Percentiles rank a stretch among this genome's conserved stretches.
These are phyloP conservation scores for Tapirus indicus DNA, from an alignment of 2,797 vertebrate species.

Conservation along the genomic window DNA sequence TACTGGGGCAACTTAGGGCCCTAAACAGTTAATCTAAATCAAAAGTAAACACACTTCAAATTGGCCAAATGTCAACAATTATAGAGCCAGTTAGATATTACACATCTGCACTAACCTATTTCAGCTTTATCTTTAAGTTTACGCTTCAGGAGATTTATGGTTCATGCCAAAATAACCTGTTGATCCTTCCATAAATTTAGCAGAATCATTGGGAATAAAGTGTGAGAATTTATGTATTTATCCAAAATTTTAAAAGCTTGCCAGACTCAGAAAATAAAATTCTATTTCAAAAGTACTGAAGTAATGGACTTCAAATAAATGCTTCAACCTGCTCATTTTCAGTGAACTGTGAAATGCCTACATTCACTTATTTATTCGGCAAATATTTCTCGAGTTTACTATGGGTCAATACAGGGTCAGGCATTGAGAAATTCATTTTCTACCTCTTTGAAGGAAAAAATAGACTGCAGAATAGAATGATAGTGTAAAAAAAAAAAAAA, in stretches of 20 bases:
- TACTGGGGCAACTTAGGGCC: background rate
- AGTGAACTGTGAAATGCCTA: background rate
- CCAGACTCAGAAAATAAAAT: slow-evolving; percentile 47
- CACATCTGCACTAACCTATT: background rate
- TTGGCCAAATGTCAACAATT: background rate
- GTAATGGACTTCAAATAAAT: background rate
- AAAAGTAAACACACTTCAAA: slow-evolving; percentile 45
- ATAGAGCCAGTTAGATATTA: background rate
- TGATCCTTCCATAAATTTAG: slow-evolving; percentile 45
- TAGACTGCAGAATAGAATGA: slow-evolving; percentile 73
- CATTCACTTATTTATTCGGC: slow-evolving; percentile 29
- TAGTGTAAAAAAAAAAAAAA: slow-evolving; percentile 58
- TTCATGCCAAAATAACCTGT: slow-evolving; percentile 9
- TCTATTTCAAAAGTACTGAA: slow-evolving; percentile 42
- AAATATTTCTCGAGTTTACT: slow-evolving; percentile 43
- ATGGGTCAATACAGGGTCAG: background rate
- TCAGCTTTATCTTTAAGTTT: slow-evolving; percentile 51
- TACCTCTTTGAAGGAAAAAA: slow-evolving; percentile 28
- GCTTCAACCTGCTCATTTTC: slow-evolving; percentile 38
- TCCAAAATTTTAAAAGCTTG: background rate
- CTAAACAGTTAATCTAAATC: background rate
- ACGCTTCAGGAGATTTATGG: background rate
- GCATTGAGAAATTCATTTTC: slow-evolving; percentile 64
- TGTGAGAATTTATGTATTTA: slow-evolving; percentile 30
- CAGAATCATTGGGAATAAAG: background rate